Evolutionary conservation across 2,888 invertebrate species (phyloP), one percentile per base, ranked within the genome.

Genomic region (Odontomyia ornata): DNA sequence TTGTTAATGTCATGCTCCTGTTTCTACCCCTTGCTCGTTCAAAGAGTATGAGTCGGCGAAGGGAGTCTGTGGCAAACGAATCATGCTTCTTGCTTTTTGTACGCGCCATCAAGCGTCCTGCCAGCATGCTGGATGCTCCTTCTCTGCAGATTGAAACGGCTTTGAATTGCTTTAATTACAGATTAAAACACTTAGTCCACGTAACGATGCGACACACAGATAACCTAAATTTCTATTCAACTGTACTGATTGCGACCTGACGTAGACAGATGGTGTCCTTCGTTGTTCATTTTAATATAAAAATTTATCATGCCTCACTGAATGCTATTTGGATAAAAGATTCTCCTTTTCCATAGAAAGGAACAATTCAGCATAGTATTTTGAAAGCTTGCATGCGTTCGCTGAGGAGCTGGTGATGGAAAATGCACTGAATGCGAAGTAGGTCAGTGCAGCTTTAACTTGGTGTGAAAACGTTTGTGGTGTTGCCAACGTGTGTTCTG

Each of bases 371-470:
- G 15, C 18, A 3, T 64, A 7, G 21, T 9, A 15, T 62, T 30
- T 36, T 30, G 11, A 36, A 65, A 65, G 36, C 18, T 5, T 30
- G 64, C 25, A 30, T 23, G 30, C 36, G 2, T 64, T 30, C 13
- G n/a, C 43, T 30, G 43, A 30, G 21, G n/a, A 36, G n/a, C 43
- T 30, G 43, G 15, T 5, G n/a, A 36, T 65, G 21, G 60, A 21
- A 65, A 43, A n/a, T 43, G 62, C 15, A 36, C 36, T 36, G 15
- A 65, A 30, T 65, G 36, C 36, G 36, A 69, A 43, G 25, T 69
- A 69, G 69, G 69, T 69, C 69, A 47, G 69, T 60, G 69, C 46
- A 30, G 18, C 69, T 47, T 69, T 69, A 69, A 47, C 47, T 69
- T 46, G 65, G 69, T 69, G 69, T 25, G 69, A 47, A 69, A 46